Evolutionary conservation across 2,113 vertebrate species (phyloP).

Genomic region (Steatornis caripensis): DNA sequence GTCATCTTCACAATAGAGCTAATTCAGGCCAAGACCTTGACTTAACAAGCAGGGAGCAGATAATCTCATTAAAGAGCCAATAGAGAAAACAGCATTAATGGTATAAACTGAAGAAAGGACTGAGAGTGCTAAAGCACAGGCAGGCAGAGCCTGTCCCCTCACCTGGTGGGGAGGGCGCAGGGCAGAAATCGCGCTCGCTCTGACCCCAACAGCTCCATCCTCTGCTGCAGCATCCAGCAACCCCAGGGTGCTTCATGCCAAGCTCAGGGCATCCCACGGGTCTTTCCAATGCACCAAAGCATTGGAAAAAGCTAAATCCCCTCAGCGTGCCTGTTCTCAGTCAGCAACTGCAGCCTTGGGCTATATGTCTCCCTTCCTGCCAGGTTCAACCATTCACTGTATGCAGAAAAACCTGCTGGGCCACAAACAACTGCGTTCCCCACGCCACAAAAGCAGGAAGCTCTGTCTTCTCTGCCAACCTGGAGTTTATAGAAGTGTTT

Average conservation of each 20-base stretch:
- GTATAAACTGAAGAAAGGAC: constrained; percentile 4
- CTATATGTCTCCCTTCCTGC: neutral
- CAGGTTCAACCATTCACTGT: neutral
- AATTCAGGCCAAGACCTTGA: constrained; percentile 50
- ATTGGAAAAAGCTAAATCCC: neutral
- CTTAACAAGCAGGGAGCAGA: constrained; percentile 14
- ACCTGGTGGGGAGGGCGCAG: neutral
- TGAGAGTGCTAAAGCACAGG: neutral
- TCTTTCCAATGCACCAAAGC: neutral
- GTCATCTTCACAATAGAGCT: constrained; percentile 35
- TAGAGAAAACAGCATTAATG: constrained; percentile 26
- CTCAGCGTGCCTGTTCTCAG: neutral
- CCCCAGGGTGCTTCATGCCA: neutral
- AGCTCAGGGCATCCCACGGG: neutral
- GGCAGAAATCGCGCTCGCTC: neutral
- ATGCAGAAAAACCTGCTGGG: neutral
- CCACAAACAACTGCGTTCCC: neutral
- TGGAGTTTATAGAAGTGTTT: neutral
- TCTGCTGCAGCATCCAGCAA: neutral
- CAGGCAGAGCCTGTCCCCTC: neutral
- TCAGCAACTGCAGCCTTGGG: neutral
- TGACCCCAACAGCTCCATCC: neutral
- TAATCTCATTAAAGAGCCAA: constrained; percentile 46
- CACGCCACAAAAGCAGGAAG: neutral
- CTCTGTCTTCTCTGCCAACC: neutral